These are phyloP conservation scores for Pachyrhynchus sulphureomaculatus DNA, from an alignment of 1,140 invertebrate genomes.

Conservation along the genomic window DNA sequence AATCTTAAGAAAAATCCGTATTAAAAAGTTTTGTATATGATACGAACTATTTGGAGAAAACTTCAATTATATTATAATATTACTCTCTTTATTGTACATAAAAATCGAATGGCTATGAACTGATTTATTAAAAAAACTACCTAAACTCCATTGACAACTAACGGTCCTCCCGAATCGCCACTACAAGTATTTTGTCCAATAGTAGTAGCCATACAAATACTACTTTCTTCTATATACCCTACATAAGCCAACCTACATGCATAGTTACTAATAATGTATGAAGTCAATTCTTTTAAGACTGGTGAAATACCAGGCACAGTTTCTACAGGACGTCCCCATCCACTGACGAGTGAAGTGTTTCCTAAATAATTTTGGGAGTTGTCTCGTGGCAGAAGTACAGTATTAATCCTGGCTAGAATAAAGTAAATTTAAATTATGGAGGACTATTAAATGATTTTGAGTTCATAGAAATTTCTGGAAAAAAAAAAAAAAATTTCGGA, in stretches of 20 bases:
- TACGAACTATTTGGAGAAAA: too few species aligned
- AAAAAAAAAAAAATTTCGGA: too few species aligned
- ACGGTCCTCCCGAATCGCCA: constrained; percentile 56
- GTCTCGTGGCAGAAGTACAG: constrained; percentile 52
- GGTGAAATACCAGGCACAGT: constrained; percentile 39
- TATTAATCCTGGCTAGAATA: constrained; percentile 54
- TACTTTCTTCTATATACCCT: constrained; percentile 48
- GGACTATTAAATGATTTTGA: too few species aligned
- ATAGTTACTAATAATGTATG: constrained; percentile 44
- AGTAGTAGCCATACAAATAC: constrained; percentile 54
- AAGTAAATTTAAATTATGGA: background rate
- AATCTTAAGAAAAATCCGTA: too few species aligned
- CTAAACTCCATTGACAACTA: constrained; percentile 42
- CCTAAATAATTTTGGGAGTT: constrained; percentile 22
- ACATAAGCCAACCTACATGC: constrained; percentile 44
- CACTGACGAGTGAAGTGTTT: constrained; percentile 50
- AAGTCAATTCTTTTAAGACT: constrained; percentile 41
- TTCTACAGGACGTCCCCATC: constrained; percentile 55
- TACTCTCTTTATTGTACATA: too few species aligned
- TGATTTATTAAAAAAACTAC: constrained; percentile 25
- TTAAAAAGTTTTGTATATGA: too few species aligned
- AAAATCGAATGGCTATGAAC: too few species aligned
- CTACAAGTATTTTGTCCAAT: constrained; percentile 50
- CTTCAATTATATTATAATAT: too few species aligned
- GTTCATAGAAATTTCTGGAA: too few species aligned